Conservation (phyloP, 2,113 vertebrate species). For the Tyrannus savana region DNA sequence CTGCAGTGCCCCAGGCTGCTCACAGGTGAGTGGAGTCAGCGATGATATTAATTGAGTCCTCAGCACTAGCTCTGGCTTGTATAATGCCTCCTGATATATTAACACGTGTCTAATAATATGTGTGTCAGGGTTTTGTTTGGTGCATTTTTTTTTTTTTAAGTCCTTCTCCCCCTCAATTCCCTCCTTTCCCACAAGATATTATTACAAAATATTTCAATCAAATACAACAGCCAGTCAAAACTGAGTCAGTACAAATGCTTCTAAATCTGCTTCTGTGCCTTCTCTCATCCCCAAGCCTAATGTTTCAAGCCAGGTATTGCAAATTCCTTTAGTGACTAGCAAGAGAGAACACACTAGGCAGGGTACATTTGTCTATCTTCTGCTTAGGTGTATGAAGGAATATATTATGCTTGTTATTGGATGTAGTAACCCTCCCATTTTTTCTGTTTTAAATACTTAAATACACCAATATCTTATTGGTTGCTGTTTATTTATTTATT, state of each 20-base stretch:
- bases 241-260: background rate
- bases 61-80: constrained; percentile 37
- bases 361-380: background rate
- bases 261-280: background rate
- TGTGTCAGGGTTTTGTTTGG: background rate
- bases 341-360: background rate
- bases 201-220: background rate
- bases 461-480: background rate
- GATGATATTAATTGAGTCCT: constrained; percentile 61
- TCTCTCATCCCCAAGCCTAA: background rate
- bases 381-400: background rate
- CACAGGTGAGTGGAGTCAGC: constrained; percentile 89
- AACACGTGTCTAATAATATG: background rate
- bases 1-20: constrained; percentile 97
- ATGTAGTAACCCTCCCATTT: background rate
- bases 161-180: background rate
- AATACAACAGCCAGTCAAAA: background rate
- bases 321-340: background rate
- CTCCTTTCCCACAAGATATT: background rate
- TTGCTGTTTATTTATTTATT: background rate
- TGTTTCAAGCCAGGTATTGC: background rate
- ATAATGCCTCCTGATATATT: constrained; percentile 15
- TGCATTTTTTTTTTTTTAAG: background rate
- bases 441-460: background rate
- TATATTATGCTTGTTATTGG: background rate